These are phyloP conservation scores for Entelurus aequoreus DNA, from an alignment of 2,113 vertebrate genomes.

Conservation along the genomic window DNA sequence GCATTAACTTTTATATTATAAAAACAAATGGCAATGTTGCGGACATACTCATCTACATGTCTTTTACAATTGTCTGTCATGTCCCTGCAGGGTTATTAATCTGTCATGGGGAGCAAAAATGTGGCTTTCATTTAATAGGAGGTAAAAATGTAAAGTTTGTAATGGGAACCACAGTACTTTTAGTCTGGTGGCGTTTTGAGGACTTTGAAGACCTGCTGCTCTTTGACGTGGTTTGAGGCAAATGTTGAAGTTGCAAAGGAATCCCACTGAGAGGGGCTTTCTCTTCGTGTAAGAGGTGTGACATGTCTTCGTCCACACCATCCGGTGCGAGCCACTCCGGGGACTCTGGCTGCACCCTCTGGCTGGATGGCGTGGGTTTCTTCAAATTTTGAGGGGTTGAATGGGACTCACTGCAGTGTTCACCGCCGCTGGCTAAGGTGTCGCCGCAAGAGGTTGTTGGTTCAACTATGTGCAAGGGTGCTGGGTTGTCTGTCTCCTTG, in stretches of 20 bases:
- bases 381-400: slow-evolving; percentile 1
- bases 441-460: slow-evolving; percentile 8
- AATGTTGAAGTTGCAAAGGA: slow-evolving; percentile 1
- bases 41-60: slow-evolving; percentile 4
- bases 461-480: slow-evolving; percentile 56
- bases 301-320: slow-evolving; percentile 9
- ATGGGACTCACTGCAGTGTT: slow-evolving; percentile 12
- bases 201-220: slow-evolving; percentile 25
- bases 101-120: slow-evolving; percentile 6
- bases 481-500: slow-evolving; percentile 35
- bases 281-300: slow-evolving; percentile 13
- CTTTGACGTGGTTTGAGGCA: slow-evolving; percentile 13
- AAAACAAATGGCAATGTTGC: neutral
- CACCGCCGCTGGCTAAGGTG: slow-evolving; percentile 13
- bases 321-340: slow-evolving; percentile 5
- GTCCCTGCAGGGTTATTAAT: neutral
- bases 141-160: slow-evolving; percentile 64
- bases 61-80: slow-evolving; percentile 3
- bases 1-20: neutral
- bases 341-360: slow-evolving; percentile 21
- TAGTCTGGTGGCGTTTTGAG: slow-evolving; percentile 20
- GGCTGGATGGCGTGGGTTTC: slow-evolving; percentile 8
- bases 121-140: slow-evolving; percentile 43
- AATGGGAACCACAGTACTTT: slow-evolving; percentile 40
- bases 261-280: slow-evolving; percentile 2